Base-by-base conservation (phyloP, 2,888 invertebrate species). In the Dryobota labecula region DNA sequence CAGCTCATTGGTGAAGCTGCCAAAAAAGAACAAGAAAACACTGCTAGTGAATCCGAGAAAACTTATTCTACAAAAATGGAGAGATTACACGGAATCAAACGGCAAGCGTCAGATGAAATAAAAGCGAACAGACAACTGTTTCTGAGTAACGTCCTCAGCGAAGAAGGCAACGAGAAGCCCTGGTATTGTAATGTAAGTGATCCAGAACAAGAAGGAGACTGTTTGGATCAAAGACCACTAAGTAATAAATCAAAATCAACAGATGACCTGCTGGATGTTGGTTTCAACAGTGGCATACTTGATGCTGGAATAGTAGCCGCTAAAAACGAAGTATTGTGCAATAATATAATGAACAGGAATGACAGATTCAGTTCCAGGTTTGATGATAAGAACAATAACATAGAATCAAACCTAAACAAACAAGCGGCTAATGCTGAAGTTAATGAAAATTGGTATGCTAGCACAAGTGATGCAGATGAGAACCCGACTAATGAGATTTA, bases 381-480 rank as follows among this genome's bases (percentile, higher is more conserved):
- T 75, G 92, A 93, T 85, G 92, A 92, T 70, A 93, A 92, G 73
- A 92, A 95, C 91, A 91, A 95, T 90, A 88, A 96, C 56, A 86
- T 87, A 62, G 90, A 93, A 68, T 80, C 88, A 24, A 90, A 87
- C 76, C 76, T 96, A 70, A 89, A 84, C 51, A 91, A 92, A 81
- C 89, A 90, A 85, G 83, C 86, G 86, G 83, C 84, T 67, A 88
- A 89, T 53, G 94, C 94, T 62, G 97, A 97, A 83, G 94, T 96
- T 8, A 97, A 96, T 85, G 98, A 98, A 85, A 98, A 98, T 91
- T 98, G 98, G 98, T 98, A 98, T 91, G 97, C 97, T 20, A 97
- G 97, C 88, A 97, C 97, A 27, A 98, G 98, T 88, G 98, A 98
- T 88, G 97, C 97, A 57, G 98, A 98, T 89, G 98, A 98, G 82